phyloP scores from a whole-genome alignment of 2,113 vertebrate genomes.

The Xyrauchen texanus region DNA sequence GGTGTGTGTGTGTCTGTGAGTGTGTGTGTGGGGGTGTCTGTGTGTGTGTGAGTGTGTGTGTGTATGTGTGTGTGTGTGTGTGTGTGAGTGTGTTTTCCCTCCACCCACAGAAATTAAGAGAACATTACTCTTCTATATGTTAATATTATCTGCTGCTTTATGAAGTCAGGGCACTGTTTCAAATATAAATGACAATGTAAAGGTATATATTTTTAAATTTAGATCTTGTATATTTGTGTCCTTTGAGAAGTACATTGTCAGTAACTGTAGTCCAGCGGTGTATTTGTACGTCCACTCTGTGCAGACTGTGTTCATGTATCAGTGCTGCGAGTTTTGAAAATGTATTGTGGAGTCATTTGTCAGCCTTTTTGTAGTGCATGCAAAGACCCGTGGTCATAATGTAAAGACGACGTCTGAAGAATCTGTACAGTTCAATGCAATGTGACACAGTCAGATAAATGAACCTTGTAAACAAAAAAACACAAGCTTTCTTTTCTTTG shows the following conservation, averaged over 20 bases:
- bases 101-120: slow-evolving; percentile 34
- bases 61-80: slow-evolving; percentile 53
- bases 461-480: slow-evolving; percentile 67
- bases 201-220: slow-evolving; percentile 61
- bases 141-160: slow-evolving; percentile 70
- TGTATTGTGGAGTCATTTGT: slow-evolving; percentile 78
- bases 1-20: background rate
- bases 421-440: slow-evolving; percentile 68
- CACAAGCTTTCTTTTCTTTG: slow-evolving; percentile 25
- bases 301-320: slow-evolving; percentile 56
- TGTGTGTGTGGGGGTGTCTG: background rate
- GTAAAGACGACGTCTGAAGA: slow-evolving; percentile 64
- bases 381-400: slow-evolving; percentile 68
- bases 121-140: slow-evolving; percentile 53
- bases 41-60: slow-evolving; percentile 20
- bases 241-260: slow-evolving; percentile 69
- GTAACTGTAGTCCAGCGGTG: slow-evolving; percentile 63
- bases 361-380: slow-evolving; percentile 78
- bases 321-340: slow-evolving; percentile 77
- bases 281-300: slow-evolving; percentile 66
- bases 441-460: slow-evolving; percentile 75
- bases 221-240: slow-evolving; percentile 72
- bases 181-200: slow-evolving; percentile 58
- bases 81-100: slow-evolving; percentile 46
- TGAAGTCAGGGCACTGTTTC: slow-evolving; percentile 62